A percentile compares a stretch with the other conserved stretches of the same genome.
phyloP scores from a whole-genome alignment of 2,113 vertebrate species.

The Prinia subflava region DNA sequence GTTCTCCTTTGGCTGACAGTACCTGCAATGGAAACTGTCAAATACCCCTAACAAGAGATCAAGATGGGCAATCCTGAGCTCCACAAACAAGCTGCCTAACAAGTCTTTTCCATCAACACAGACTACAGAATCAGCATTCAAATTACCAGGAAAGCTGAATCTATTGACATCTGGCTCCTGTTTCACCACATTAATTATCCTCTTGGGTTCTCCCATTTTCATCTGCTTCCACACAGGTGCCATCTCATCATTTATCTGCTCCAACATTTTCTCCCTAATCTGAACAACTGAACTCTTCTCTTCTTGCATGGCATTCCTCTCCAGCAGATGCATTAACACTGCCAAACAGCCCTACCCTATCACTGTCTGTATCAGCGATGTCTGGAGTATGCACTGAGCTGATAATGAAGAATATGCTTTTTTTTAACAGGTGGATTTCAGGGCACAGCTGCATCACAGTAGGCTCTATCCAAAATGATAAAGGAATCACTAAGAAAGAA shows the following conservation, averaged over 20 bases:
- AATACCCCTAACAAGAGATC: background rate
- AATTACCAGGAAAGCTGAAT: slow-evolving; percentile 50
- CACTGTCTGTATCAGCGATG: background rate
- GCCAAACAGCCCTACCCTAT: background rate
- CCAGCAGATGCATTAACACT: background rate
- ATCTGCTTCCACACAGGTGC: slow-evolving; percentile 46
- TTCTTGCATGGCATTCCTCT: slow-evolving; percentile 18
- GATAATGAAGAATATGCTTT: background rate
- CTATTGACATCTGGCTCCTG: slow-evolving; percentile 60
- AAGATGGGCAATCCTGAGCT: slow-evolving; percentile 28
- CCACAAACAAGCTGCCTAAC: slow-evolving; percentile 41
- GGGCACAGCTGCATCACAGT: slow-evolving; percentile 11
- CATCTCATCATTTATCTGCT: slow-evolving; percentile 56
- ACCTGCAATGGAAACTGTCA: slow-evolving; percentile 36
- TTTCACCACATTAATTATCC: slow-evolving; percentile 66
- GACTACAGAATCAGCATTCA: slow-evolving; percentile 58
- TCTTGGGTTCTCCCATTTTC: slow-evolving; percentile 55
- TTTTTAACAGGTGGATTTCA: background rate
- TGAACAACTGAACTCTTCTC: slow-evolving; percentile 3
- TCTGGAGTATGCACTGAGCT: background rate
- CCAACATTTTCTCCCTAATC: slow-evolving; percentile 5
- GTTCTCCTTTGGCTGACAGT: slow-evolving; percentile 35
- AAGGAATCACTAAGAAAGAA: background rate
- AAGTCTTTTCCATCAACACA: slow-evolving; percentile 42
- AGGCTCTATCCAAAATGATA: background rate